A percentile compares a stretch with the other conserved stretches of the same genome.
phyloP scores from a whole-genome alignment of 2,797 vertebrate genomes.

The Pelodytes ibericus region DNA sequence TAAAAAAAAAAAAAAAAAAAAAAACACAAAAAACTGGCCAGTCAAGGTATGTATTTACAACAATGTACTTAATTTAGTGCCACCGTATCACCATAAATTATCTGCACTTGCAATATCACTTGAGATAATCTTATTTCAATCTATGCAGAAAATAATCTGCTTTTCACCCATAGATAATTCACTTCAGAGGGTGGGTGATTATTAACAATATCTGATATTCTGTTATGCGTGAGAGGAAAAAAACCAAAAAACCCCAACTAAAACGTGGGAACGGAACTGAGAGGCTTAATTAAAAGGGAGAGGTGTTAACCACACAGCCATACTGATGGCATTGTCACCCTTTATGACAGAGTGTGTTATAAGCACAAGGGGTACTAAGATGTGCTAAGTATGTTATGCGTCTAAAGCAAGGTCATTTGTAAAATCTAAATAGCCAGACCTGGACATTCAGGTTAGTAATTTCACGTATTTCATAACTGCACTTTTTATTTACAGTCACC shows the following conservation, averaged over 20 bases:
- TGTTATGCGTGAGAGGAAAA: slow-evolving; percentile 31
- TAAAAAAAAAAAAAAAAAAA: not conserved
- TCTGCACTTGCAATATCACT: slow-evolving; percentile 62
- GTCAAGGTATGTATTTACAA: too few relatives aligned
- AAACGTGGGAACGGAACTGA: slow-evolving; percentile 65
- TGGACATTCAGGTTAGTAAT: too few relatives aligned
- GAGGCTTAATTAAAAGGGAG: slow-evolving; percentile 62
- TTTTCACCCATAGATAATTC: slow-evolving; percentile 35
- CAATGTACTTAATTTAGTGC: not conserved
- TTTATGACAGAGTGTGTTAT: too few relatives aligned
- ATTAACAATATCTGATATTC: slow-evolving; percentile 48
- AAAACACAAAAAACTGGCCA: not conserved
- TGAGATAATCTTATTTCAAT: slow-evolving; percentile 61
- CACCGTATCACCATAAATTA: not conserved
- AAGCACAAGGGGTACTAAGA: too few relatives aligned
- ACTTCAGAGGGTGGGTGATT: slow-evolving; percentile 21
- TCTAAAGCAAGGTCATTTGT: too few relatives aligned
- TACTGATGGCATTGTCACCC: slow-evolving; percentile 50
- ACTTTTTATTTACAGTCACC: too few relatives aligned
- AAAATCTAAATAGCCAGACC: too few relatives aligned
- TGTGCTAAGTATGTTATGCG: too few relatives aligned
- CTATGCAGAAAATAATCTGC: slow-evolving; percentile 48
- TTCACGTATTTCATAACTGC: too few relatives aligned
- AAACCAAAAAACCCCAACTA: slow-evolving; percentile 37
- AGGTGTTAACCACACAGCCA: slow-evolving; percentile 69